Evolutionary conservation across 2,797 vertebrate genomes (phyloP), one percentile per base, ranked within the genome.

Genomic region (Argyrosomus regius): DNA sequence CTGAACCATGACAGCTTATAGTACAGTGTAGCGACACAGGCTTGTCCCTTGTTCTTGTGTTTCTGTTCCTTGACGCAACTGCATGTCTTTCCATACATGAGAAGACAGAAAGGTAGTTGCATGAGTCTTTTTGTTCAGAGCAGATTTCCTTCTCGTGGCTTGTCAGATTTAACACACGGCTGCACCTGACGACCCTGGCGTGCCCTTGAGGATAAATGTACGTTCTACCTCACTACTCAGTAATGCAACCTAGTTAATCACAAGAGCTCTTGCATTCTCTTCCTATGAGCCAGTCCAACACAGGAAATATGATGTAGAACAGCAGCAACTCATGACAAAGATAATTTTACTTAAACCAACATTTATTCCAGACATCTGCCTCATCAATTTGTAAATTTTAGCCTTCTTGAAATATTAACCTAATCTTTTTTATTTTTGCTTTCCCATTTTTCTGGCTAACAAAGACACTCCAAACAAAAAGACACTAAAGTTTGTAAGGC

Each of bases 201-300:
- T 72, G 76, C 77, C 83, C 78, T 75, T 66, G 78, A 82, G 84
- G 62, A 77, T 72, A 52, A 87, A 80, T 49, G 26, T 57, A 73
- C 16, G 69, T 80, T 84, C 76, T 82, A 81, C 79, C 72, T 89
- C 85, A 87, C 63, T 67, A 49, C 77, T 87, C 78, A 81, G 74
- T 57, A 83, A 91, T 83, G 88, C 80, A 77, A 41, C 56, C 76
- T 57, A 57, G 65, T 80, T 83, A 70, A 83, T 79, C 72, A 72
- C 39, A 48, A 59, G 41, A 68, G 58, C 46, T 39, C 64, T 26
- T 11, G n/a, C 41, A 9, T 60, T 79, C 58, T 78, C 46, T 28
- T 39, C 57, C 45, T 72, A 28, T 50, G 3, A 65, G 49, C 26
- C 49, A n/a, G 53, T 52, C 58, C 28, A 39, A 20, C 52, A 39